phyloP scores from a whole-genome alignment of 2,113 vertebrate species.

The Thinocorus orbignyianus region DNA sequence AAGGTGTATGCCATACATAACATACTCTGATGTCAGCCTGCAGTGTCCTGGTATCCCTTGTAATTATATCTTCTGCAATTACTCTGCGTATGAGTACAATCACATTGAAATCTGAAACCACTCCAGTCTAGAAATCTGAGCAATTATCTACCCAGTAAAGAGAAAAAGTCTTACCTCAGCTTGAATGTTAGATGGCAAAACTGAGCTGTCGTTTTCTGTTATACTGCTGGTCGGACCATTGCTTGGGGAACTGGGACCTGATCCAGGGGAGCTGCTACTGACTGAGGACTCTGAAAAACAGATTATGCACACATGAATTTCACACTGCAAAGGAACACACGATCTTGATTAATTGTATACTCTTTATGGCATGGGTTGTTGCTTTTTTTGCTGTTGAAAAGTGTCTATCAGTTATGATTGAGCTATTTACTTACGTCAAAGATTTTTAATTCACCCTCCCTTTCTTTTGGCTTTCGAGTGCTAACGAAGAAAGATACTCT shows the following conservation, averaged over 20 bases:
- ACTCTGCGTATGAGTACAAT: background rate
- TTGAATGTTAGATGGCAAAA: conserved; percentile 84
- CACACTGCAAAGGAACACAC: background rate
- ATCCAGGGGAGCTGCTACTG: conserved; percentile 91
- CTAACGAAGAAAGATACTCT: background rate
- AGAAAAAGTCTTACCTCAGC: conserved; percentile 82
- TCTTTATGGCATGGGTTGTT: background rate
- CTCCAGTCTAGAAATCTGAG: background rate
- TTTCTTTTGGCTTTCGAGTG: background rate
- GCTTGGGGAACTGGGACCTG: conserved; percentile 94
- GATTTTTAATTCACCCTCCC: background rate
- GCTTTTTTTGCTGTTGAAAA: background rate
- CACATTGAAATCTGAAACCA: background rate
- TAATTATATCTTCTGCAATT: background rate
- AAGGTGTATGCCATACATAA: background rate
- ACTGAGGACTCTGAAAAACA: conserved; percentile 87
- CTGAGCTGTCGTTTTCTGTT: conserved; percentile 87
- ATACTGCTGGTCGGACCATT: conserved; percentile 87
- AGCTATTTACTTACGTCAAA: background rate
- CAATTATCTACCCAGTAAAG: background rate
- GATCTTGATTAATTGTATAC: background rate
- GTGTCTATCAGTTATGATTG: background rate
- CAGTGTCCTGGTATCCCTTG: background rate
- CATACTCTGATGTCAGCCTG: background rate
- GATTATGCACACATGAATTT: background rate